phyloP scores from a whole-genome alignment of 1,140 invertebrate genomes.

The Drosophila pruinosa region DNA sequence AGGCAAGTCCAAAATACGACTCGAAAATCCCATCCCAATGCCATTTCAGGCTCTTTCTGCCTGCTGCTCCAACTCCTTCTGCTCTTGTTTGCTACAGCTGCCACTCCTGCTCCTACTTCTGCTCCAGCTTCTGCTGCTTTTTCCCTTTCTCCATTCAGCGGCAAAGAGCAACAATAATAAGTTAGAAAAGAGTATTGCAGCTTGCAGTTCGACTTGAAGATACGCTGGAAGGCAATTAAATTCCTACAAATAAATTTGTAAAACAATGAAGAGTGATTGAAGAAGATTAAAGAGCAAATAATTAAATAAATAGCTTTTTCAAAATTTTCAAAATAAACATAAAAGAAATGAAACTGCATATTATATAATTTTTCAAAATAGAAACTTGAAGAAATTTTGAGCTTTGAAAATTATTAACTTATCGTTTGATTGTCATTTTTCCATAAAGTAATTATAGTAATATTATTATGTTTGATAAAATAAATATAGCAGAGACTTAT shows the following conservation, averaged over 20 bases:
- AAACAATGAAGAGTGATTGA: not conserved
- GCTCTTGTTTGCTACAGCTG: not conserved
- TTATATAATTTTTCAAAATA: too few relatives aligned
- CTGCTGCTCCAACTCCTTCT: not conserved
- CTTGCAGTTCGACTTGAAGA: not conserved
- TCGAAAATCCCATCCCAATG: not conserved
- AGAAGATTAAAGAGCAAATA: too few relatives aligned
- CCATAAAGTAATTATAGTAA: too few relatives aligned
- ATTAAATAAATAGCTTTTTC: too few relatives aligned
- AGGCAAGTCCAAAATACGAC: slow-evolving; percentile 27
- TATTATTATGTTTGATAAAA: too few relatives aligned
- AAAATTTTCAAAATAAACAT: too few relatives aligned
- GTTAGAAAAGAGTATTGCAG: not conserved
- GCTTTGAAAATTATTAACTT: too few relatives aligned
- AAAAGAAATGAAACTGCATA: too few relatives aligned
- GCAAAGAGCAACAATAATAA: slow-evolving; percentile 47
- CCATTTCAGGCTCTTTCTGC: not conserved
- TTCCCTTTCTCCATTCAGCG: slow-evolving; percentile 6
- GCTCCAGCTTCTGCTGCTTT: not conserved
- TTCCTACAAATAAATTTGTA: not conserved
- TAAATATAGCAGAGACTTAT: too few relatives aligned
- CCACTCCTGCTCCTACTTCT: not conserved
- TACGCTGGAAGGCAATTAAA: not conserved
- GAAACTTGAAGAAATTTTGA: too few relatives aligned
- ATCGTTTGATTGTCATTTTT: too few relatives aligned